Evolutionary conservation across 2,113 vertebrate species (phyloP), one percentile per base, ranked within the genome.

Genomic region (Megatriorchis doriae): DNA sequence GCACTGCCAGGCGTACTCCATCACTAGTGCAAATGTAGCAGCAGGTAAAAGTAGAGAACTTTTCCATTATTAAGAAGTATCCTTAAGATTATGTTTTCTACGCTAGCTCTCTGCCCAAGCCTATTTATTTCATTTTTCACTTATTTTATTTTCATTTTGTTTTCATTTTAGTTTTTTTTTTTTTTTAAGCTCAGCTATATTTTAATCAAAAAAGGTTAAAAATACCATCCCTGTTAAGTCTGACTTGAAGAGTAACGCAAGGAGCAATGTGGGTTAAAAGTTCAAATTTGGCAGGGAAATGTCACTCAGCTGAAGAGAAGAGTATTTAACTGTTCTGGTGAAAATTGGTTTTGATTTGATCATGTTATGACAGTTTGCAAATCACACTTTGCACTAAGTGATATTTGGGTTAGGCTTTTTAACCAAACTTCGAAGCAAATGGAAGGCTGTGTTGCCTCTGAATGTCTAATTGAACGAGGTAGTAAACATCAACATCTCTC

Each of bases 361-460:
- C 84, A 91, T 97, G 95, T 97, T 96, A 94, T 92, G 97, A 97
- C 97, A 97, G 94, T 90, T 96, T 56, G 84, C 93, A 97, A 96
- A 97, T 97, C 93, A 79, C 79, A 95, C 94, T 97, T 94, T 93
- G 91, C 91, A 90, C 79, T 94, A 91, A 93, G 95, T 75, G 62
- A 45, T 96, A 96, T 96, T 91, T 96, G 94, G 87, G 93, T 87
- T 95, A 94, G 71, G 89, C 71, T 94, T 95, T 94, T 87, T 88
- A 97, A 95, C 93, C 89, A 94, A 96, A 96, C 91, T 89, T 91
- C 0, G 75, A 77, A 86, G 93, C 70, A 91, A 95, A 88, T 0
- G 47, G 87, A 95, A 84, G 53, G 74, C 89, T 93, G 83, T 6
- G 12, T 77, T 93, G 88, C 81, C 59, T 75, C 72, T 86, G 72